phyloP scores from a whole-genome alignment of 1,140 invertebrate genomes.

The Maconellicoccus hirsutus region DNA sequence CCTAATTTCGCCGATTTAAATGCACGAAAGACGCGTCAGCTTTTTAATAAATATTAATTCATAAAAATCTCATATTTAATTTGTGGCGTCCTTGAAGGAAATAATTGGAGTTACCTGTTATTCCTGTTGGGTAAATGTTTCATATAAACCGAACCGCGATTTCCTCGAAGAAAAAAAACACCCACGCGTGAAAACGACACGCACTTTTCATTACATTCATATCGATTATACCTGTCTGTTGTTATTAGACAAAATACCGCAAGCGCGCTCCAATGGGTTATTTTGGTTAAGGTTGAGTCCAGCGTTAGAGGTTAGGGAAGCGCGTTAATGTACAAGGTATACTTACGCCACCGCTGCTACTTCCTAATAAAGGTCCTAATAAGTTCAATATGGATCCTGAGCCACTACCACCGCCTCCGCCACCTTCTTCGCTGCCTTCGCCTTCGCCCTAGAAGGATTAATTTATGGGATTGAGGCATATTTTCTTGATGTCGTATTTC shows the following conservation, averaged over 20 bases:
- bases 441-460: no score
- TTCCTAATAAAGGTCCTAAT: neutral
- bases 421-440: neutral
- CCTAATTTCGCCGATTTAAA: neutral
- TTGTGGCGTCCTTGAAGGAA: neutral
- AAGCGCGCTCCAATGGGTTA: neutral
- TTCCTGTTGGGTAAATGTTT: neutral
- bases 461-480: no score
- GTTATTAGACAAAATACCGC: neutral
- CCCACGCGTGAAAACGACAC: neutral
- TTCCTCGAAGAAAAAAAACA: neutral
- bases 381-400: neutral
- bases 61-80: neutral
- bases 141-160: neutral
- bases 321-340: neutral
- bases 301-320: no score
- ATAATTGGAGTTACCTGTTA: neutral
- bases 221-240: neutral
- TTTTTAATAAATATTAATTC: constrained; percentile 1
- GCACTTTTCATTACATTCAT: neutral
- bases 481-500: no score
- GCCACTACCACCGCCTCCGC: neutral
- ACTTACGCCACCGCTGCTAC: constrained; percentile 4
- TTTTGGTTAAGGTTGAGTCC: no score
- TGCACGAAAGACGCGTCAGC: neutral